Percentiles rank a stretch among this genome's conserved stretches.
Conservation (phyloP, 2,888 invertebrate species). For the Priocnemis perturbator region DNA sequence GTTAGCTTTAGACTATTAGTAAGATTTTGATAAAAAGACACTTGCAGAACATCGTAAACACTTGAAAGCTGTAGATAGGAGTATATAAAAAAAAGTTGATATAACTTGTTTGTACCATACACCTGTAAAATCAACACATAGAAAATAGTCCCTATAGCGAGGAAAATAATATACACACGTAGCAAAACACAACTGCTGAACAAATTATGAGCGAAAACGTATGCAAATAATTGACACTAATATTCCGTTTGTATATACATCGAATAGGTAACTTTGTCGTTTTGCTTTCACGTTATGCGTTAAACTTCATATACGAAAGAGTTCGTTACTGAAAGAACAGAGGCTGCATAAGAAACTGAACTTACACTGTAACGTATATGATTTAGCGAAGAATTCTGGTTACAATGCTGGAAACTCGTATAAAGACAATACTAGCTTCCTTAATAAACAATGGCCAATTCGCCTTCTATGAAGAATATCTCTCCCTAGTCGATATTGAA, state of each 20-base stretch:
- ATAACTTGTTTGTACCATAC: slow-evolving; percentile 30
- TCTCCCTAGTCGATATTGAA: not conserved
- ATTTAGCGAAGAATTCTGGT: slow-evolving; percentile 38
- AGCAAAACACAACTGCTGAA: too few relatives aligned
- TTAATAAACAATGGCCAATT: slow-evolving; percentile 24
- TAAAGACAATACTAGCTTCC: slow-evolving; percentile 44
- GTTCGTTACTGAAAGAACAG: slow-evolving; percentile 38
- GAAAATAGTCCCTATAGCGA: slow-evolving; percentile 27
- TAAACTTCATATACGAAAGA: slow-evolving; percentile 4
- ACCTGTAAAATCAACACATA: slow-evolving; percentile 29
- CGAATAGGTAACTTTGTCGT: too few relatives aligned
- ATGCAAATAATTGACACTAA: slow-evolving; percentile 33
- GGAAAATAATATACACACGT: too few relatives aligned
- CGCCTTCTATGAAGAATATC: too few relatives aligned
- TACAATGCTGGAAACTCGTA: slow-evolving; percentile 33
- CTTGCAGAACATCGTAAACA: slow-evolving; percentile 5
- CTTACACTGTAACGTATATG: slow-evolving; percentile 19
- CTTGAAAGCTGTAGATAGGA: not conserved
- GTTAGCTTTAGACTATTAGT: slow-evolving; percentile 10
- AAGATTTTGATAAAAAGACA: not conserved
- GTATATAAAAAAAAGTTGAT: slow-evolving; percentile 9
- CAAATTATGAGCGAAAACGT: slow-evolving; percentile 4
- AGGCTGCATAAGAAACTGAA: slow-evolving; percentile 34
- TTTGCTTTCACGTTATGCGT: too few relatives aligned
- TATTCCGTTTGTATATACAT: slow-evolving; percentile 16